A percentile compares a stretch with the other conserved stretches of the same genome.
Conservation (phyloP, 2,888 invertebrate species). For the Gymnosoma rotundatum region DNA sequence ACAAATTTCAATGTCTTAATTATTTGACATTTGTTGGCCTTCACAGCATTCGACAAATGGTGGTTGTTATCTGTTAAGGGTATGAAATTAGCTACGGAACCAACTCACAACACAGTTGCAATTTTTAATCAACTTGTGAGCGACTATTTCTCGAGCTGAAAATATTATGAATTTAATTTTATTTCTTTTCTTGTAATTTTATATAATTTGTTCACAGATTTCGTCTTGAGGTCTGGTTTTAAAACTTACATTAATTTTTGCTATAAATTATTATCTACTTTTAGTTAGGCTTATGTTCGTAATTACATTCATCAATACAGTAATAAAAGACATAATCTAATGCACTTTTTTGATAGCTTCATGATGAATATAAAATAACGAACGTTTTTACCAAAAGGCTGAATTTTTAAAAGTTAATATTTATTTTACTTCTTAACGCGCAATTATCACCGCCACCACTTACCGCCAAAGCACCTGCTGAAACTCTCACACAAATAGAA, state of each 20-base stretch:
- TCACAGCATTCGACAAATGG: not conserved
- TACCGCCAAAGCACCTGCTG: constrained; percentile 74
- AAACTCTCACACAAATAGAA: constrained; percentile 74
- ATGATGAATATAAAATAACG: no score
- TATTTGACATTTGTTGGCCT: not conserved
- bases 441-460: not conserved
- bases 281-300: no score
- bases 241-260: no score
- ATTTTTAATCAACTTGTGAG: not conserved
- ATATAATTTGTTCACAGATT: no score
- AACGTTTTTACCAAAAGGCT: constrained; percentile 26
- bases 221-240: no score
- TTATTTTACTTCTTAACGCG: not conserved
- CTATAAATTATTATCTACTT: no score
- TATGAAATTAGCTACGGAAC: not conserved
- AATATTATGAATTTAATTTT: no score
- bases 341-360: no score
- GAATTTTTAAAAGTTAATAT: not conserved
- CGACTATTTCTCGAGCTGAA: no score
- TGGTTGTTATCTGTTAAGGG: not conserved
- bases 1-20: not conserved
- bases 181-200: no score
- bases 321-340: no score
- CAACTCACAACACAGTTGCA: not conserved
- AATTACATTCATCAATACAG: no score